Percentiles rank a stretch among this genome's conserved stretches.
phyloP scores from a whole-genome alignment of 2,797 vertebrate species.

The Poliocrania exsul region DNA sequence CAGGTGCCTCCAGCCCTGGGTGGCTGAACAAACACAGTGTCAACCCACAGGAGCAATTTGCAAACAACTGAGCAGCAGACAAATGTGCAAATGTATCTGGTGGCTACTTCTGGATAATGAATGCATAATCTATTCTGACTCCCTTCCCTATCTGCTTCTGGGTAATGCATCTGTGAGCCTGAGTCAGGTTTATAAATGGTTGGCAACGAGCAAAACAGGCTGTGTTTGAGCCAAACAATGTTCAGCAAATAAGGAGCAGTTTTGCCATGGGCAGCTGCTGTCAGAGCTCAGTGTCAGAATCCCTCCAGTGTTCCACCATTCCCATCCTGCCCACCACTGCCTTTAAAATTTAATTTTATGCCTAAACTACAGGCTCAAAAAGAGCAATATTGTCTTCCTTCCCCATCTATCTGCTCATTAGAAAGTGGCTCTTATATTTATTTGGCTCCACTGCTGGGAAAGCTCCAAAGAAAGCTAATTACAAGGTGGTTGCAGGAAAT shows the following conservation, averaged over 20 bases:
- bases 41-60: not conserved
- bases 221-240: constrained; percentile 21
- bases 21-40: not conserved
- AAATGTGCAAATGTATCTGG: not conserved
- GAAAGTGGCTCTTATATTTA: not conserved
- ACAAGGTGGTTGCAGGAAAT: not conserved
- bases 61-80: not conserved
- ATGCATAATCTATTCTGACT: not conserved
- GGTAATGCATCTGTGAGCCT: not conserved
- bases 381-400: not conserved
- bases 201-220: constrained; percentile 13
- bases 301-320: accelerated
- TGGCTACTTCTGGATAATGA: not conserved
- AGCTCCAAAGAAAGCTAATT: not conserved
- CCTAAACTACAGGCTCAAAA: not conserved
- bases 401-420: not conserved
- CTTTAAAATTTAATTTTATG: not conserved
- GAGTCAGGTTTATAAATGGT: constrained; percentile 22
- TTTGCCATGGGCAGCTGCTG: not conserved
- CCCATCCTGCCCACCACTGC: not conserved
- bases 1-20: not conserved
- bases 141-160: not conserved
- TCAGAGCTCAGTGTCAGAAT: not conserved
- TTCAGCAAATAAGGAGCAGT: constrained; percentile 32
- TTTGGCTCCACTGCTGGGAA: not conserved